Conservation (phyloP, 2,888 invertebrate genomes). For the Ophion slaviceki region DNA sequence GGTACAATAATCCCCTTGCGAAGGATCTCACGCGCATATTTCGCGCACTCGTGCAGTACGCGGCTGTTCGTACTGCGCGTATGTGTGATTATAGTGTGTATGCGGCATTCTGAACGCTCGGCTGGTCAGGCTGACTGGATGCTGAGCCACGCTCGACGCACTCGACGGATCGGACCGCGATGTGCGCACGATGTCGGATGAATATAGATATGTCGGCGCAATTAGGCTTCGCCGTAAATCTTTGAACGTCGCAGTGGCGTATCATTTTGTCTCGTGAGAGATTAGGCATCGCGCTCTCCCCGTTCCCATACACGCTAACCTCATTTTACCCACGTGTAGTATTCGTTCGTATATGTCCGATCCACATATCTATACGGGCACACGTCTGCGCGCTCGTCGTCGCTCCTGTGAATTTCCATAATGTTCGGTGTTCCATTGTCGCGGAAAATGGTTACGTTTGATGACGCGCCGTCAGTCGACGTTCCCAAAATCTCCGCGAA, state of each 20-base stretch:
- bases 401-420: slow-evolving; percentile 76
- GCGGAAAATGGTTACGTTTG: slow-evolving; percentile 48
- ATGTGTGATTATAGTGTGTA: slow-evolving; percentile 31
- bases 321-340: not conserved
- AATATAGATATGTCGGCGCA: slow-evolving; percentile 67
- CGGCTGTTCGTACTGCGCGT: not conserved
- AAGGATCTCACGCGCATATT: not conserved
- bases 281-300: slow-evolving; percentile 72
- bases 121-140: slow-evolving; percentile 62
- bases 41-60: not conserved
- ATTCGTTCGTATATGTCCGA: not conserved
- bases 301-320: slow-evolving; percentile 45
- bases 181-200: slow-evolving; percentile 50
- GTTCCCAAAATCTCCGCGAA: slow-evolving; percentile 15
- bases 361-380: slow-evolving; percentile 14
- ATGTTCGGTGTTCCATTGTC: slow-evolving; percentile 70
- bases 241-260: slow-evolving; percentile 71
- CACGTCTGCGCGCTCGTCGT: slow-evolving; percentile 62
- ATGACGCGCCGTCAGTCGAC: slow-evolving; percentile 26
- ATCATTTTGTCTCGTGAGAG: slow-evolving; percentile 77
- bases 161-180: slow-evolving; percentile 53
- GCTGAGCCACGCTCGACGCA: slow-evolving; percentile 64
- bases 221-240: slow-evolving; percentile 74
- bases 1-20: slow-evolving; percentile 1
- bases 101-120: slow-evolving; percentile 62